Conservation (phyloP, 2,888 invertebrate species). For the Folsomia manolachei region DNA sequence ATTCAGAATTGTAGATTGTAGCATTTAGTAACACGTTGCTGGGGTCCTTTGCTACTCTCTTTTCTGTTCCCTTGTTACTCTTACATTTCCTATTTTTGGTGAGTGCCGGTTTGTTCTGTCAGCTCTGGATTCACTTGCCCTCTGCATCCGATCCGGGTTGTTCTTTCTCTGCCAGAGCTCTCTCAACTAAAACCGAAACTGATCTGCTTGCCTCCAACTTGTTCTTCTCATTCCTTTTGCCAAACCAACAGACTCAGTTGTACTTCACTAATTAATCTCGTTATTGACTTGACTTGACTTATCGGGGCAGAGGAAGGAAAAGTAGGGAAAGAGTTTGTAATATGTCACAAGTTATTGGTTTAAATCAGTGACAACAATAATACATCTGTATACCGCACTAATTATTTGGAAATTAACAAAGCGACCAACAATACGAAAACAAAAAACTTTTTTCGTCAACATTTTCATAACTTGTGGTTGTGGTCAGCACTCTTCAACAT, state of each 20-base stretch:
- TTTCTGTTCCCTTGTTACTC: too few species aligned
- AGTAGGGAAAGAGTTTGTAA: too few species aligned
- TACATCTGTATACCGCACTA: too few species aligned
- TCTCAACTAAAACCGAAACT: not conserved
- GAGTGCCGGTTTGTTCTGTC: constrained; percentile 14
- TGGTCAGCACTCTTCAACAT: not conserved
- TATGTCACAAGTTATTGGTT: too few species aligned
- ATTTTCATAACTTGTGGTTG: not conserved
- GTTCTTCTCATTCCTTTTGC: not conserved
- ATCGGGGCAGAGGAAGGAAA: constrained; percentile 1
- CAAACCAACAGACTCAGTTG: not conserved
- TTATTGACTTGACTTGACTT: constrained; percentile 19
- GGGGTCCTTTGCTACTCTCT: too few species aligned
- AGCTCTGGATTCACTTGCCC: constrained; percentile 11
- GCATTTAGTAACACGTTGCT: not conserved
- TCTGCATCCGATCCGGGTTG: not conserved
- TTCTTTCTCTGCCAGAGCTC: not conserved
- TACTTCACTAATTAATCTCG: constrained; percentile 1
- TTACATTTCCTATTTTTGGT: too few species aligned
- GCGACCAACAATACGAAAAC: not conserved
- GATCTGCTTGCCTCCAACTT: not conserved
- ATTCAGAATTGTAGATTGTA: constrained; percentile 8
- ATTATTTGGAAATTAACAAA: not conserved
- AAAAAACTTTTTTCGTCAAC: too few species aligned
- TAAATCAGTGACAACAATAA: constrained; percentile 28